Evolutionary conservation across 2,113 vertebrate species (phyloP), one percentile per base, ranked within the genome.

Genomic region (Upupa epops): DNA sequence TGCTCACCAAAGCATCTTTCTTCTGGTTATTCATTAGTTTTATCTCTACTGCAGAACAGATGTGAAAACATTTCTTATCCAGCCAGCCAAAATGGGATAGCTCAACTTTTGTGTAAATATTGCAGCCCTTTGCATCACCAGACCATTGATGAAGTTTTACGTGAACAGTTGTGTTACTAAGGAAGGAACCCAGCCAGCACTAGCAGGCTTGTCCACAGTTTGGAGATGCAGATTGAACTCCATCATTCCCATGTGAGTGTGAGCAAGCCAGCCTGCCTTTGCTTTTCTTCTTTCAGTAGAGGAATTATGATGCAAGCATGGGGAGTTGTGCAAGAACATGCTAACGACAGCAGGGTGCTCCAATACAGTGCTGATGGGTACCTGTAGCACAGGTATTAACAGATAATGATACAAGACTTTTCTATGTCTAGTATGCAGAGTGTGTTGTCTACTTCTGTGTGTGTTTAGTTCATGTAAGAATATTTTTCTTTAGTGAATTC

Each of bases 101-200:
- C 20, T 49, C 31, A 40, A 37, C 34, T 34, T 71, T 72, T 26
- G 13, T 11, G 12, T 56, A 52, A 85, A 72, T 32, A n/a, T 26
- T 13, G 45, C 40, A 76, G 72, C 40, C 37, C 34, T 65, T 65
- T 55, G 54, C 36, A 32, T 45, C 32, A 10, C 34, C 2, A 85
- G 54, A 34, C n/a, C 25, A 40, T 16, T 45, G 54, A 76, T 34
- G 21, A 16, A 64, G 49, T 71, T 87, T 68, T 71, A 64, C 26
- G 11, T 0, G 9, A n/a, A 20, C 31, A 3, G 17, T 56, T 34
- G 2, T 0, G 3, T 37, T 52, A 16, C 31, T 19, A 54, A 37
- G 84, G 61, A 81, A 56, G 49, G 49, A 72, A 68, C 6, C 3
- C 14, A 40, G 28, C 14, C n/a, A 55, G 42, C 16, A 8, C 17